Evolutionary conservation across 2,113 vertebrate species (phyloP).

Genomic region (Gavialis gangeticus): DNA sequence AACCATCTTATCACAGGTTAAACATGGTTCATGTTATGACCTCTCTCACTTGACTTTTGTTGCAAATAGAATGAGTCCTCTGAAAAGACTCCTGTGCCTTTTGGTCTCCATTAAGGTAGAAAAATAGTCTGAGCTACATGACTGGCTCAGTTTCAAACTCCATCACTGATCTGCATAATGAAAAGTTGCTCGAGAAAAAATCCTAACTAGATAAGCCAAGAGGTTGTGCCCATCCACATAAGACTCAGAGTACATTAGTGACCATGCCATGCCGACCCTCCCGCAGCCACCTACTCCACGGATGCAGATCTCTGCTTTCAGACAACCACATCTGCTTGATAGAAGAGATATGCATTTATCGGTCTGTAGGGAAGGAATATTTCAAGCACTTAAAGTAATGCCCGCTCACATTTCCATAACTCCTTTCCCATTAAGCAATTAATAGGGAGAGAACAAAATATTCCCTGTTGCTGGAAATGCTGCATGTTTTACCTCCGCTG

Average conservation of each 20-base stretch:
- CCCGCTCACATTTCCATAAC: conserved; percentile 56
- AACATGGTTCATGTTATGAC: neutral
- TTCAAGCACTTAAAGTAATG: conserved; percentile 61
- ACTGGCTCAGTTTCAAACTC: neutral
- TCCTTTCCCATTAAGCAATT: conserved; percentile 65
- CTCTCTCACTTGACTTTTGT: neutral
- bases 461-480: conserved; percentile 26
- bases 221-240: neutral
- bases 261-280: neutral
- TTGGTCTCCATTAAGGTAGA: neutral
- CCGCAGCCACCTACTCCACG: conserved; percentile 33
- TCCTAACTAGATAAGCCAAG: conserved; percentile 3
- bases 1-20: rapidly evolving
- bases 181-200: neutral
- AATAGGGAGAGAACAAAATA: conserved; percentile 51
- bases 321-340: conserved; percentile 62
- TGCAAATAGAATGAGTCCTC: neutral
- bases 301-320: conserved; percentile 55
- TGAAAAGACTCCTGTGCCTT: conserved; percentile 2
- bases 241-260: conserved; percentile 26
- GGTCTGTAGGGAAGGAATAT: conserved; percentile 59
- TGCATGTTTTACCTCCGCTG: conserved; percentile 37
- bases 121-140: neutral
- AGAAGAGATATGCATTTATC: conserved; percentile 60
- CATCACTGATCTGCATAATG: neutral